phyloP scores from a whole-genome alignment of 2,888 invertebrate genomes.

The Napeogenes sylphis region DNA sequence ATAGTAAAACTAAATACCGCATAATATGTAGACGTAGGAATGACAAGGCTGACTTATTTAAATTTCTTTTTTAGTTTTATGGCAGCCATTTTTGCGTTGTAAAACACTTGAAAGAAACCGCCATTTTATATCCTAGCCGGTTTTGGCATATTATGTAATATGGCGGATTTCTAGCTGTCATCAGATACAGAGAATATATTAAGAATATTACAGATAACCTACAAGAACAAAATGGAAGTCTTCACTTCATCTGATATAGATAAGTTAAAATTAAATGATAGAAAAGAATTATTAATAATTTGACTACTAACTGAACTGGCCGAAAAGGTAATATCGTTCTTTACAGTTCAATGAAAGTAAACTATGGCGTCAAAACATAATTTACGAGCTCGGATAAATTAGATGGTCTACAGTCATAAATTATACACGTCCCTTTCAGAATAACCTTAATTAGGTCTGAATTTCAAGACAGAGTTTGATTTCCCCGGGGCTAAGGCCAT shows the following conservation, averaged over 20 bases:
- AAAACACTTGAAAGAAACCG: conserved; percentile 14
- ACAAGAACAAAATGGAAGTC: no score
- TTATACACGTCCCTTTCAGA: conserved; percentile 26
- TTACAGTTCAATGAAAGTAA: neutral
- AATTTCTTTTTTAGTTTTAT: conserved; percentile 31
- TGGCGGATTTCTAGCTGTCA: no score
- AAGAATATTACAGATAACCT: no score
- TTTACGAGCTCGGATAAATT: neutral
- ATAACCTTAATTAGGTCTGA: conserved; percentile 34
- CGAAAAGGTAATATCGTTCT: no score
- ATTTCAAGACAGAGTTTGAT: conserved; percentile 35
- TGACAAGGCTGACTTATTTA: conserved; percentile 41
- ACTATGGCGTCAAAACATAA: neutral
- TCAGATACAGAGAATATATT: no score
- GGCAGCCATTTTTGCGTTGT: conserved; percentile 20
- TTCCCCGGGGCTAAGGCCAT: conserved; percentile 29
- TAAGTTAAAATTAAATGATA: no score
- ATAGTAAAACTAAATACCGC: conserved; percentile 31
- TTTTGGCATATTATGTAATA: neutral
- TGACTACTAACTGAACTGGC: no score
- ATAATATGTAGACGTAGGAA: conserved; percentile 16
- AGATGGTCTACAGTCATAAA: conserved; percentile 12
- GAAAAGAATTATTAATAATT: no score
- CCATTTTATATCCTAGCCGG: neutral
- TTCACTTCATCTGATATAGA: no score